phyloP scores from a whole-genome alignment of 2,888 invertebrate species.

The Diaperis boleti region DNA sequence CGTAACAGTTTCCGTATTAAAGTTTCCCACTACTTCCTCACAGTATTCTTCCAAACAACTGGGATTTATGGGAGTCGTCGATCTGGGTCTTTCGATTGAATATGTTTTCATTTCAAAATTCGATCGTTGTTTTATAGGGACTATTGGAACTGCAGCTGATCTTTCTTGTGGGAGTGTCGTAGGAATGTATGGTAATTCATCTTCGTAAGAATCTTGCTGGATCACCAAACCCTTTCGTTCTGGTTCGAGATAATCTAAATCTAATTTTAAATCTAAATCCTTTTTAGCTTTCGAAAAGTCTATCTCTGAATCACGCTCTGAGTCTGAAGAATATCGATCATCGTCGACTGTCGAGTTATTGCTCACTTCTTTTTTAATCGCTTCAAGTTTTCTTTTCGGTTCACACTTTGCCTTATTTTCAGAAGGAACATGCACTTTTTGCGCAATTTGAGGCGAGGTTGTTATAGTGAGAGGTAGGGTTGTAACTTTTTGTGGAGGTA shows the following conservation, averaged over 20 bases:
- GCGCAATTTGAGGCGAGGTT: not conserved
- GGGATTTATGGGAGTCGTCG: slow-evolving; percentile 79
- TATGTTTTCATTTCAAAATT: slow-evolving; percentile 75
- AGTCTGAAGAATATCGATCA: slow-evolving; percentile 73
- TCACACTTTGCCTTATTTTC: not conserved
- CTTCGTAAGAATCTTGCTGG: slow-evolving; percentile 85
- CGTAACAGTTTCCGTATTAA: slow-evolving; percentile 55
- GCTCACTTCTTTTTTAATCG: slow-evolving; percentile 37
- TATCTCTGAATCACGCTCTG: slow-evolving; percentile 78
- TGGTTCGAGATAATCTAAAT: slow-evolving; percentile 71
- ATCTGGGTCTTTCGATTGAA: slow-evolving; percentile 80
- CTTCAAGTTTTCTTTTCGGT: not conserved
- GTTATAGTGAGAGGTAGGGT: not conserved
- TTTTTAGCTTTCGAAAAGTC: slow-evolving; percentile 59
- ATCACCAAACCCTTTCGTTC: slow-evolving; percentile 83
- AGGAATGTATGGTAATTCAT: slow-evolving; percentile 88
- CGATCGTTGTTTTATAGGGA: slow-evolving; percentile 81
- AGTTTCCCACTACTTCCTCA: slow-evolving; percentile 61
- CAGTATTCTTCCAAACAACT: slow-evolving; percentile 80
- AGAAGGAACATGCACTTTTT: not conserved
- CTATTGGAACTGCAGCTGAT: slow-evolving; percentile 82
- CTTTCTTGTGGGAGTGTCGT: slow-evolving; percentile 91
- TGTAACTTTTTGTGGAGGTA: not conserved
- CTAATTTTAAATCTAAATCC: slow-evolving; percentile 60
- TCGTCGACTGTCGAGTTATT: slow-evolving; percentile 63